Evolutionary conservation across 64 coral and sea anemone species (phyloP).

Genomic region (Cladopsammia gracilis): DNA sequence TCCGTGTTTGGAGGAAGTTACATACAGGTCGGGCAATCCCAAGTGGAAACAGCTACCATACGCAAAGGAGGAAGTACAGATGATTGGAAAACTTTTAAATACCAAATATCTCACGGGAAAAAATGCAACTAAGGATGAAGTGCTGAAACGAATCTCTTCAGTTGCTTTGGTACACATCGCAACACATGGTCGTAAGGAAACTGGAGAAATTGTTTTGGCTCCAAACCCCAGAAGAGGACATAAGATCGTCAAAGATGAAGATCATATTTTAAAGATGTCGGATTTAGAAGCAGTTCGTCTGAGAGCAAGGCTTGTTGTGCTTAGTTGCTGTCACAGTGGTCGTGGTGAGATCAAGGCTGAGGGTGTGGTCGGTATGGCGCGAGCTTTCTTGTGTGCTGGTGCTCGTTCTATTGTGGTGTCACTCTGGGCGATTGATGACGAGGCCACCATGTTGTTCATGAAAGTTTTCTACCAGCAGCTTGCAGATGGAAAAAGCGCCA

Average conservation of each 20-base stretch:
- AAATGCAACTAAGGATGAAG: constrained; percentile 13
- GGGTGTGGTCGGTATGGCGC: not conserved
- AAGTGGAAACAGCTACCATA: not conserved
- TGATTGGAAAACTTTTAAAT: not conserved
- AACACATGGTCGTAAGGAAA: not conserved
- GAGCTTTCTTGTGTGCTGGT: constrained; percentile 10
- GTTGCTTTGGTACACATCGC: constrained; percentile 34
- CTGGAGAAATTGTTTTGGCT: constrained; percentile 2
- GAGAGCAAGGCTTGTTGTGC: constrained; percentile 33
- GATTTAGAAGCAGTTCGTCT: constrained; percentile 21
- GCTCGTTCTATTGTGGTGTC: constrained; percentile 32
- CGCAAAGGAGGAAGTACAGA: constrained; percentile 15
- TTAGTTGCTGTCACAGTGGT: constrained; percentile 50
- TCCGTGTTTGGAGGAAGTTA: not conserved
- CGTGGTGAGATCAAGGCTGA: constrained; percentile 18
- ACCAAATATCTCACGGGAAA: not conserved
- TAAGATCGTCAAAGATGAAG: constrained; percentile 10
- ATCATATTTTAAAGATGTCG: constrained; percentile 33
- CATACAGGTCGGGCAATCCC: not conserved
- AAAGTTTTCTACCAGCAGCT: not conserved
- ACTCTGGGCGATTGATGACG: constrained; percentile 34
- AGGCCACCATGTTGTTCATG: not conserved
- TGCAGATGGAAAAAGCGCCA: not conserved
- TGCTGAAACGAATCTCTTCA: not conserved
- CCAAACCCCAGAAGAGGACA: not conserved